Evolutionary conservation across 2,888 invertebrate genomes (phyloP), one percentile per base, ranked within the genome.

Genomic region (Gibbula magus): DNA sequence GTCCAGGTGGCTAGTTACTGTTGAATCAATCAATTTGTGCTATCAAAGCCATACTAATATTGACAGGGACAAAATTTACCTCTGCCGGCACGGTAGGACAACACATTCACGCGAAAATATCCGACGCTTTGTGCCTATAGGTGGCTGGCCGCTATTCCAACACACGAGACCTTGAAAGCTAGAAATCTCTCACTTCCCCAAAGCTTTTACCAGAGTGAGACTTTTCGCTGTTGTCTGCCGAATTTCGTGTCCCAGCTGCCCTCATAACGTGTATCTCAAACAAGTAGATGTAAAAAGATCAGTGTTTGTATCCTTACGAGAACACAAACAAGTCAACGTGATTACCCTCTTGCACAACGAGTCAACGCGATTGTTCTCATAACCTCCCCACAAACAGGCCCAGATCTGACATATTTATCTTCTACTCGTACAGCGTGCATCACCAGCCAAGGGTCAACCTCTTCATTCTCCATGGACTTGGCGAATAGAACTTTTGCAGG

Each of bases 1-100:
- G 25, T 75, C 51, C 39, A 76, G 56, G 29, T 54, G 53, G 29
- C 39, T 29, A 77, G 56, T 39, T 67, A 18, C 51, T 77, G 77
- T 77, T 77, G 54, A 56, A 56, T 67, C 67, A 77, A 77, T 67
- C 66, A 77, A 66, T 77, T 66, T 77, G 67, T 67, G 67, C 39
- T 77, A 77, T 77, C 67, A 77, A 77, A 77, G 67, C 39, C 77
- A 67, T 29, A 8, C 56, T 56, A 77, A 77, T 77, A 77, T 77
- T 77, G 39, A 52, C 75, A 70, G 39, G 70, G 70, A 32, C 32
- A 70, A 70, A 70, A 35, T 32, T 35, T 35, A 10, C 70, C 70
- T 35, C 70, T 10, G 32, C 35, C 70, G 39, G 70, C 70, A 70
- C 70, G 70, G 39, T 39, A 25, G 32, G 70, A 70, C 70, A 70